A percentile compares a stretch with the other conserved stretches of the same genome.
These are phyloP conservation scores for Ophion ventricosus DNA, from an alignment of 2,888 invertebrate species.

Conservation along the genomic window DNA sequence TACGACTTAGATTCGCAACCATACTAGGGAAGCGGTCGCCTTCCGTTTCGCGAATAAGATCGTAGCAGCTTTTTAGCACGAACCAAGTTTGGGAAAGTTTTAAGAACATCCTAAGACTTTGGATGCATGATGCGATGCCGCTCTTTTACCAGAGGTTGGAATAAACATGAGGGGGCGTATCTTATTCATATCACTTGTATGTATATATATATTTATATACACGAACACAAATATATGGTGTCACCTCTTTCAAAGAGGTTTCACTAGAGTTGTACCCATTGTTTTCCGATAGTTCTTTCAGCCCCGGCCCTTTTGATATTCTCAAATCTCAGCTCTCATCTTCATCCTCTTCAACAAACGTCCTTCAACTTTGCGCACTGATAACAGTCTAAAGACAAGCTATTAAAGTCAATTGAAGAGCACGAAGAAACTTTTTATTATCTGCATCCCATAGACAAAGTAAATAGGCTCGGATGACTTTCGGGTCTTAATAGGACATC, in stretches of 20 bases:
- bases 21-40: constrained; percentile 32
- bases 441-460: neutral
- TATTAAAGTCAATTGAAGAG: neutral
- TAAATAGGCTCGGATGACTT: neutral
- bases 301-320: neutral
- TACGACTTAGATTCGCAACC: constrained; percentile 12
- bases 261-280: constrained; percentile 25
- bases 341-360: neutral
- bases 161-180: constrained; percentile 8
- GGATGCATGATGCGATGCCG: constrained; percentile 8
- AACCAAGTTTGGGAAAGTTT: constrained; percentile 50
- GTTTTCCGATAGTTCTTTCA: constrained; percentile 18
- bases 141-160: constrained; percentile 34
- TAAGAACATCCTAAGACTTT: constrained; percentile 27
- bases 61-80: constrained; percentile 43
- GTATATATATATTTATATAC: neutral
- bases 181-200: constrained; percentile 4
- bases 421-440: neutral
- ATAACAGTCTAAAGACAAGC: neutral
- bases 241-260: neutral
- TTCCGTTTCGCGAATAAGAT: constrained; percentile 57
- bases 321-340: neutral
- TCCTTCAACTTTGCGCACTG: neutral
- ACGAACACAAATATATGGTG: neutral
- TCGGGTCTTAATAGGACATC: neutral